Base-by-base conservation (phyloP, 2,797 vertebrate genomes). In the Xiphorhynchus erythropygius region DNA sequence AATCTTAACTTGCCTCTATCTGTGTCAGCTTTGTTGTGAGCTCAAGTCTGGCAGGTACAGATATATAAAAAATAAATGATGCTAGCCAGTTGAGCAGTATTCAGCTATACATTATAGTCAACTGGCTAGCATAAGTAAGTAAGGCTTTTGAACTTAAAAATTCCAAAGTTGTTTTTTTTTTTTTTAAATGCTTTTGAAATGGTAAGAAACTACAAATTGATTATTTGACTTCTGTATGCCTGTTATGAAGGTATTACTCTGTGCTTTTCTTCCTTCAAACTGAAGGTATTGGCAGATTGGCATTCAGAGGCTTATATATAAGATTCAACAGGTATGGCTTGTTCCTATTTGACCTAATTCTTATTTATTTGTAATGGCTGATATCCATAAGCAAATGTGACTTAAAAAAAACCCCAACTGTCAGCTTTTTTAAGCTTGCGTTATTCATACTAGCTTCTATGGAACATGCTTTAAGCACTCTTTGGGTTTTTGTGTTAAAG, bases 31-130 rank as follows among this genome's bases (percentile, higher is more conserved):
- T 46, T 42, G 21, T 39, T 47, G 14, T 57, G 46, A 59, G 14
- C 12, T 57, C 16, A 8, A 63, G 35, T n/a, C 33, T 2, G 33
- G 14, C 52, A 19, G 47, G 39, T 62, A 4, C n/a, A 46, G 27
- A 12, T 16, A 2, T 1, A 8, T 14, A 3, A 42, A 47, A 16
- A 22, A 16, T 2, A 15, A 21, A 0, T 47, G 19, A 2, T 19
- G 14, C 39, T 59, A 39, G 39, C 11, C 1, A 2, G 10, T 13
- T 71, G 28, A 59, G 5, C 30, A 25, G 21, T 32, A 3, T 46
- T 60, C 5, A 22, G 14, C 24, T 76, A 41, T 3, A 5, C 3
- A 0, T 57, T 35, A 3, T 25, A 14, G 24, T 60, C 62, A 56
- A 1, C 42, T 68, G 32, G 18, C 24, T 77, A 3, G 9, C n/a